Evolutionary conservation across 2,113 vertebrate species (phyloP).

Genomic region (Proterorhinus semilunaris): DNA sequence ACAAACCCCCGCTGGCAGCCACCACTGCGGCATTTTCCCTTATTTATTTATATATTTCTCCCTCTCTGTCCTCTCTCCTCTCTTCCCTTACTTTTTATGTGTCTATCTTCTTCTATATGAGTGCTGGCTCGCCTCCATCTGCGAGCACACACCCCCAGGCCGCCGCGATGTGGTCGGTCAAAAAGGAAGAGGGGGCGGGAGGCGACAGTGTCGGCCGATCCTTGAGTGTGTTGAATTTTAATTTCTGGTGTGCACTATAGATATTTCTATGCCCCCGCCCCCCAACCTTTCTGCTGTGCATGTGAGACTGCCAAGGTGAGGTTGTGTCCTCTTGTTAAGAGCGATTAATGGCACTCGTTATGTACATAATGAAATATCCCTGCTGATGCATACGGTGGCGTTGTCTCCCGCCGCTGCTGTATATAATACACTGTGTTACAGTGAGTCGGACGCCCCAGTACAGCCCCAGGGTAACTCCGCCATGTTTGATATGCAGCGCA

Average conservation of each 20-base stretch:
- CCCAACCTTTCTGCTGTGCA: constrained; percentile 54
- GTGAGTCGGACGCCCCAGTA: constrained; percentile 41
- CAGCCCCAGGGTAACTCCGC: constrained; percentile 59
- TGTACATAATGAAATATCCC: constrained; percentile 80
- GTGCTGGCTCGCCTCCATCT: constrained; percentile 57
- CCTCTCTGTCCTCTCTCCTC: constrained; percentile 16
- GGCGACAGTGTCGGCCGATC: constrained; percentile 53
- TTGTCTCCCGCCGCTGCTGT: constrained; percentile 49
- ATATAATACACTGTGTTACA: constrained; percentile 22
- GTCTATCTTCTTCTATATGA: constrained; percentile 48
- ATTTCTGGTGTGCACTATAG: constrained; percentile 64
- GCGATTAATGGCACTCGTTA: constrained; percentile 79
- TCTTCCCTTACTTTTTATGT: constrained; percentile 62
- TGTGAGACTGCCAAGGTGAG: constrained; percentile 77
- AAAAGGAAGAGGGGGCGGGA: constrained; percentile 35
- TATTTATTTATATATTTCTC: constrained; percentile 54
- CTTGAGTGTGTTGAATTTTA: constrained; percentile 72
- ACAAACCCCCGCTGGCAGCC: constrained; percentile 48
- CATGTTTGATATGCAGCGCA: constrained; percentile 57
- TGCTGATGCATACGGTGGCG: constrained; percentile 71
- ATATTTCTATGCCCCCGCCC: constrained; percentile 52
- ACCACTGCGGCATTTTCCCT: constrained; percentile 60
- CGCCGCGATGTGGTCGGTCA: constrained; percentile 48
- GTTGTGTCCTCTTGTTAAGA: constrained; percentile 80
- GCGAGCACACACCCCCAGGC: constrained; percentile 30